A percentile compares a stretch with the other conserved stretches of the same genome.
These are phyloP conservation scores for Oryzias celebensis DNA, from an alignment of 2,113 vertebrate species.

Conservation along the genomic window DNA sequence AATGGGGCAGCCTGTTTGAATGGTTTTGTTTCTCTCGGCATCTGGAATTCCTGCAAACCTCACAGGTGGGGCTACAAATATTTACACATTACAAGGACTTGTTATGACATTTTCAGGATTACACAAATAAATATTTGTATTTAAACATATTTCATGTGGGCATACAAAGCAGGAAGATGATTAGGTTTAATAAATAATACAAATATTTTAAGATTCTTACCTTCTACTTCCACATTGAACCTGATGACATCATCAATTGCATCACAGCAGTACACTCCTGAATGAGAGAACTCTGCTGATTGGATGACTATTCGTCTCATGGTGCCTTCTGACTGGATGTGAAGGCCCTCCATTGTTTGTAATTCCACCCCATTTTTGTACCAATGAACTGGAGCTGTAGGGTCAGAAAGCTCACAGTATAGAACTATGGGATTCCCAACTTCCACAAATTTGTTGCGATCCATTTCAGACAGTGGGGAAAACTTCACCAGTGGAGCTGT, in stretches of 20 bases:
- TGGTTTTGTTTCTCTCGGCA: slow-evolving; percentile 68
- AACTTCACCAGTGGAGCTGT: slow-evolving; percentile 82
- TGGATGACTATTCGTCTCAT: slow-evolving; percentile 83
- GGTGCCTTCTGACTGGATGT: slow-evolving; percentile 81
- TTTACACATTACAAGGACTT: slow-evolving; percentile 55
- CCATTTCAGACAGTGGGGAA: slow-evolving; percentile 79
- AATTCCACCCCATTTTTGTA: slow-evolving; percentile 80
- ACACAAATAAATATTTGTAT: not conserved
- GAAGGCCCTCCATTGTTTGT: slow-evolving; percentile 74
- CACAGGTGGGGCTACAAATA: slow-evolving; percentile 77
- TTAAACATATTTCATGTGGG: not conserved
- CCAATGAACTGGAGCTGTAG: slow-evolving; percentile 75
- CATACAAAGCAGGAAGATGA: slow-evolving; percentile 19
- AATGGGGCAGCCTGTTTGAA: slow-evolving; percentile 66
- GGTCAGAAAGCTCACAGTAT: slow-evolving; percentile 81
- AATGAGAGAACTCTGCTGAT: slow-evolving; percentile 80
- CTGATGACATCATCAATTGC: slow-evolving; percentile 81
- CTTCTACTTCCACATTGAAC: slow-evolving; percentile 83
- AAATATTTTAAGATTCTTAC: slow-evolving; percentile 62
- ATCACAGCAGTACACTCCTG: slow-evolving; percentile 82
- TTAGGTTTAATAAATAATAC: slow-evolving; percentile 17
- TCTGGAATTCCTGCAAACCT: slow-evolving; percentile 78
- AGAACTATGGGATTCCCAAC: slow-evolving; percentile 81
- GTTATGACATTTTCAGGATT: slow-evolving; percentile 2
- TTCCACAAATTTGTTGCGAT: slow-evolving; percentile 82